Evolutionary conservation across 2,888 invertebrate species (phyloP).

Genomic region (Poecilobothrus nobilitatus): DNA sequence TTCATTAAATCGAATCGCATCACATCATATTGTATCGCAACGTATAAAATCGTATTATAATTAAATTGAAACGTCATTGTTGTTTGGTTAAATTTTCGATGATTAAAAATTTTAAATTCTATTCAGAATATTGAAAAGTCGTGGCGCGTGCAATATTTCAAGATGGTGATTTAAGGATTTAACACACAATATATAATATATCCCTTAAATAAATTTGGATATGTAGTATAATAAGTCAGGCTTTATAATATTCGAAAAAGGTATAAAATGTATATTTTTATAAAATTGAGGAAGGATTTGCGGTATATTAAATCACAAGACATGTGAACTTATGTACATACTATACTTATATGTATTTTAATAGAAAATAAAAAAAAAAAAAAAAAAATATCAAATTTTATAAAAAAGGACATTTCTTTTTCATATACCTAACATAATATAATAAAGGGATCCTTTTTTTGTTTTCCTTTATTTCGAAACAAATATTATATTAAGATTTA

Average conservation of each 20-base stretch:
- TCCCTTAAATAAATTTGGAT: not conserved
- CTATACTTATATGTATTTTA: too few species aligned
- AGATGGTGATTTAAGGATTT: slow-evolving; percentile 1
- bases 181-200: not conserved
- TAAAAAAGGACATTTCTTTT: too few species aligned
- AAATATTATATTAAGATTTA: too few species aligned
- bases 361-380: not conserved
- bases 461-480: too few species aligned
- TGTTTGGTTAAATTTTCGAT: too few species aligned
- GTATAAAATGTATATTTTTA: not conserved
- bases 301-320: not conserved
- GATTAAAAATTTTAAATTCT: too few species aligned
- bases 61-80: not conserved
- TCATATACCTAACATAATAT: too few species aligned
- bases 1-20: too few species aligned
- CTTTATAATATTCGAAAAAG: not conserved
- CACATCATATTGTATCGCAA: too few species aligned
- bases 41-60: not conserved
- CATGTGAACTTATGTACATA: too few species aligned
- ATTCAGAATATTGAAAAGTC: not conserved
- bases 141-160: slow-evolving; percentile 1
- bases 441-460: too few species aligned
- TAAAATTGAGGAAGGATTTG: not conserved
- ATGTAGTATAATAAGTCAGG: not conserved
- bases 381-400: not conserved